Evolutionary conservation across 2,888 invertebrate species (phyloP).

Genomic region (Sialis fuliginosa): DNA sequence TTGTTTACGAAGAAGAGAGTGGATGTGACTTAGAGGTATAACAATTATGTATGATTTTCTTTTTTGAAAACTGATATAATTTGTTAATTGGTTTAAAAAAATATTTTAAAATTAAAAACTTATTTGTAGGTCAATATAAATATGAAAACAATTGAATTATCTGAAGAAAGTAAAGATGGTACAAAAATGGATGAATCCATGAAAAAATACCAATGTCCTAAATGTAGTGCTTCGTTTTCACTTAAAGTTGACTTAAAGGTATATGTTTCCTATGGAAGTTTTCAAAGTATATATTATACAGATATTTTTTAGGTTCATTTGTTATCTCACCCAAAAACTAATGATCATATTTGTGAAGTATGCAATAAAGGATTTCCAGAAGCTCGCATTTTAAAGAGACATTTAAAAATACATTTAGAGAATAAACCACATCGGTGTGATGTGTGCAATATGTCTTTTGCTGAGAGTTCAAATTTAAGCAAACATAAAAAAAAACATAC

Average conservation of each 20-base stretch:
- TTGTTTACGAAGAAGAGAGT: conserved; percentile 11
- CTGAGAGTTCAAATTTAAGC: conserved; percentile 29
- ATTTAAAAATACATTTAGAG: conserved; percentile 27
- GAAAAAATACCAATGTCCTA: conserved; percentile 21
- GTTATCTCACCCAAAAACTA: conserved; percentile 25
- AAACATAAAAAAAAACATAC: conserved; percentile 31
- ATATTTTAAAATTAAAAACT: background rate
- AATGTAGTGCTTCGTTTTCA: conserved; percentile 22
- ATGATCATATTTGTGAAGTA: conserved; percentile 20
- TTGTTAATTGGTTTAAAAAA: too few species aligned
- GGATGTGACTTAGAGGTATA: conserved; percentile 11
- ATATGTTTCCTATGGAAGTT: too few species aligned
- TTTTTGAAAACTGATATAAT: too few species aligned
- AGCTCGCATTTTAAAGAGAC: conserved; percentile 25
- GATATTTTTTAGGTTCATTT: conserved; percentile 21
- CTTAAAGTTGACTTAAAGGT: conserved; percentile 25
- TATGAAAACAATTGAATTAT: conserved; percentile 11
- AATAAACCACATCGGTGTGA: conserved; percentile 29
- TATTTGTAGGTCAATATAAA: conserved; percentile 9
- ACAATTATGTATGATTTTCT: background rate
- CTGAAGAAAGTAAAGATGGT: conserved; percentile 4
- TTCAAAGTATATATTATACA: background rate
- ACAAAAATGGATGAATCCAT: conserved; percentile 2
- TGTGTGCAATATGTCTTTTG: conserved; percentile 29
- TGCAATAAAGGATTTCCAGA: conserved; percentile 27